Evolutionary conservation across 2,113 vertebrate species (phyloP).

Genomic region (Pteronura brasiliensis): DNA sequence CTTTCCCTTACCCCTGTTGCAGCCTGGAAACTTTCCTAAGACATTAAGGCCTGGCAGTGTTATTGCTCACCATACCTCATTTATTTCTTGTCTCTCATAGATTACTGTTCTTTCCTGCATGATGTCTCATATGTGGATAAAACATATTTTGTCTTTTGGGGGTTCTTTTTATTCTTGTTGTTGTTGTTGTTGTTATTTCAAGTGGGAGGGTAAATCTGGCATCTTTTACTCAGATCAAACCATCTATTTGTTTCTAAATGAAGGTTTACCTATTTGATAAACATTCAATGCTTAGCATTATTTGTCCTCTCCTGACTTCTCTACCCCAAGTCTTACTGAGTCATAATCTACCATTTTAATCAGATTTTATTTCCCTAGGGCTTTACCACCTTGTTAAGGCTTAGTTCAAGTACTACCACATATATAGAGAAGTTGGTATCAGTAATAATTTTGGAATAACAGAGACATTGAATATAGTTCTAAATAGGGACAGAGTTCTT

Average conservation of each 20-base stretch:
- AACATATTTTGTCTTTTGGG: neutral
- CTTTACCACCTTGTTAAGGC: neutral
- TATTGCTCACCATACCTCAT: neutral
- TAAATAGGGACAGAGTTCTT: neutral
- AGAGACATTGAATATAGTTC: neutral
- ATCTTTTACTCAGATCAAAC: neutral
- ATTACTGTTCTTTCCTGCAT: neutral
- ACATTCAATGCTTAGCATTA: neutral
- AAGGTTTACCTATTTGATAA: neutral
- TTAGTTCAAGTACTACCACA: neutral
- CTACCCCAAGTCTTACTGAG: neutral
- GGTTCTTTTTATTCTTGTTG: neutral
- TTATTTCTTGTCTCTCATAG: neutral
- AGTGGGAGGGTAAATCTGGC: neutral
- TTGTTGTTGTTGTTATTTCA: neutral
- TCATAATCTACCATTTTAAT: neutral
- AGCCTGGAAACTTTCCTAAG: neutral
- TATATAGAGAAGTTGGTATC: neutral
- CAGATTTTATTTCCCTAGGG: neutral
- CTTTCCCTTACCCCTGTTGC: neutral
- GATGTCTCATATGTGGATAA: neutral
- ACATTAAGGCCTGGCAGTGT: neutral
- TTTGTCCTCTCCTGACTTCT: neutral
- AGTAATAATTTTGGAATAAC: neutral
- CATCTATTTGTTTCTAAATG: neutral